Evolutionary conservation across 2,113 vertebrate species (phyloP).

Genomic region (Geothlypis trichas): DNA sequence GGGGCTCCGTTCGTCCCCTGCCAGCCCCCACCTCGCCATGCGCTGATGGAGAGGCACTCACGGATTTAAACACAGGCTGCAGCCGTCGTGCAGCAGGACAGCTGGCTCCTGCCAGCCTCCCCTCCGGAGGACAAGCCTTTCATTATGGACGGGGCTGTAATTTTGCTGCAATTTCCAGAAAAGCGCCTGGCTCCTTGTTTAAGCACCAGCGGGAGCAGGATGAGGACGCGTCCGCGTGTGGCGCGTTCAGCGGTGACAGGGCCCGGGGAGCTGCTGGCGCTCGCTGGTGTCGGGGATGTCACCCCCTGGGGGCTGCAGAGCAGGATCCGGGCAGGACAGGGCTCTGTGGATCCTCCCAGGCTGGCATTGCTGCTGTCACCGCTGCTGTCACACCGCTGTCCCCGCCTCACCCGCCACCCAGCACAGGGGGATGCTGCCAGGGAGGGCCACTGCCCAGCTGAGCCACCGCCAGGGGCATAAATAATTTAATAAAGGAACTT

Average conservation of each 20-base stretch:
- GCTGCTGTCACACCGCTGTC: background rate
- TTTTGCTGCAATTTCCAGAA: background rate
- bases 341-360: fast-evolving
- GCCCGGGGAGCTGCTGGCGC: background rate
- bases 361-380: background rate
- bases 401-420: background rate
- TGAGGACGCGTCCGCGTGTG: fast-evolving
- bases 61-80: background rate
- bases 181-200: background rate
- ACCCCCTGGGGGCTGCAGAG: background rate
- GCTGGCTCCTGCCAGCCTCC: background rate
- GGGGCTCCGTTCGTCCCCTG: background rate
- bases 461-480: background rate
- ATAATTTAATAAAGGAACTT: conserved; percentile 74
- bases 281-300: background rate
- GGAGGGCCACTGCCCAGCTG: background rate
- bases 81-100: background rate
- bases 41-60: background rate
- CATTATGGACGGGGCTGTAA: background rate
- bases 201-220: background rate
- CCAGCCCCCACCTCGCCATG: conserved; percentile 1
- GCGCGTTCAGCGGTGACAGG: fast-evolving
- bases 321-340: fast-evolving
- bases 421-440: background rate
- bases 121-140: conserved; percentile 6